phyloP scores from a whole-genome alignment of 2,113 vertebrate genomes.

The Holacanthus passer region DNA sequence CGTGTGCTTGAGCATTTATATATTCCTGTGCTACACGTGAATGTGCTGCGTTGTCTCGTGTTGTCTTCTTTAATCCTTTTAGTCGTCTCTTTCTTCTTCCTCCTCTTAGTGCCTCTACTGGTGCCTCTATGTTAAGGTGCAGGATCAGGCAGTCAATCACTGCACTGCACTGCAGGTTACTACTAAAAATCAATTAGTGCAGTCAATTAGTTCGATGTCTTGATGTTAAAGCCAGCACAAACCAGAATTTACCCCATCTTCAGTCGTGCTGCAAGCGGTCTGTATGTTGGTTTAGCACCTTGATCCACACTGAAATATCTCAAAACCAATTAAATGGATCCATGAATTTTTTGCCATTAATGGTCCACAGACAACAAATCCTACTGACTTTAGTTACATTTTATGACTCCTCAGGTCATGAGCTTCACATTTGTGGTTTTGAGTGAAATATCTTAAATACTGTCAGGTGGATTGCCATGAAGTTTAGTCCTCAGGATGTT shows the following conservation, averaged over 20 bases:
- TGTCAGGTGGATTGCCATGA: not conserved
- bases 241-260: not conserved
- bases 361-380: not conserved
- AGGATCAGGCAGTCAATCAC: conserved; percentile 29
- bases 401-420: not conserved
- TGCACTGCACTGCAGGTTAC: not conserved
- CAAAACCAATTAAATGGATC: not conserved
- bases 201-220: not conserved
- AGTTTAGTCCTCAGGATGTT: no score
- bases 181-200: conserved; percentile 22
- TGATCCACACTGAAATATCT: not conserved
- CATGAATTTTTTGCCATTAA: no score
- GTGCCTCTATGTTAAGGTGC: not conserved
- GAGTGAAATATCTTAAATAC: not conserved
- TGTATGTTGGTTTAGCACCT: not conserved
- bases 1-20: not conserved
- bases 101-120: not conserved
- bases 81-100: not conserved
- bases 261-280: not conserved
- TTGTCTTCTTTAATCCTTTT: not conserved
- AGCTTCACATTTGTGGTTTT: not conserved
- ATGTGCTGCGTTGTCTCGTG: not conserved
- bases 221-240: not conserved
- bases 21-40: not conserved
- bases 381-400: not conserved